Evolutionary conservation across 2,113 vertebrate species (phyloP).

Genomic region (Rhadina sibilatrix): DNA sequence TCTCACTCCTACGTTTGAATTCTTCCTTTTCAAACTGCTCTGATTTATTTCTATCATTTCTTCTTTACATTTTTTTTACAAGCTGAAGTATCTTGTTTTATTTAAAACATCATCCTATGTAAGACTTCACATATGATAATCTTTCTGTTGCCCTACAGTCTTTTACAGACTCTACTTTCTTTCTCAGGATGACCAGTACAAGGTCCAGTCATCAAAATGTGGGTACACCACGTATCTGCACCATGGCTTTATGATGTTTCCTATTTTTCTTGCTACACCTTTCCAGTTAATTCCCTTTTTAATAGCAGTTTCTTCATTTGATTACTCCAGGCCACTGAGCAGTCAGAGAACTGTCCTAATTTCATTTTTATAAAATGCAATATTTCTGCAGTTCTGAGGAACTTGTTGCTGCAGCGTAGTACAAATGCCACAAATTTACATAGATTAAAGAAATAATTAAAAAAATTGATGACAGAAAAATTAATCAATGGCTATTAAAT

Average conservation of each 20-base stretch:
- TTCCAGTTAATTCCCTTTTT: neutral
- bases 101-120: neutral
- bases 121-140: neutral
- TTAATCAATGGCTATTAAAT: neutral
- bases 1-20: neutral
- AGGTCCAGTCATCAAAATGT: neutral
- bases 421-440: neutral
- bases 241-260: neutral
- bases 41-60: neutral
- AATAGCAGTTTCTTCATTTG: neutral
- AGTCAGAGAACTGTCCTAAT: neutral
- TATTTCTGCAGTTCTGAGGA: neutral
- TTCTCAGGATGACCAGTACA: neutral
- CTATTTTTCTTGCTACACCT: neutral
- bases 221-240: rapidly evolving
- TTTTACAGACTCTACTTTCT: neutral
- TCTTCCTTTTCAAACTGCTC: neutral
- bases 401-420: neutral
- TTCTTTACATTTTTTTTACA: neutral
- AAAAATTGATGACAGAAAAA: neutral
- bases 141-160: neutral
- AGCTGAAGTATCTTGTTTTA: neutral
- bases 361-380: neutral
- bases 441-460: neutral
- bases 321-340: neutral